A percentile compares a stretch with the other conserved stretches of the same genome.
phyloP scores from a whole-genome alignment of 2,888 invertebrate genomes.

The Leptothorax acervorum region DNA sequence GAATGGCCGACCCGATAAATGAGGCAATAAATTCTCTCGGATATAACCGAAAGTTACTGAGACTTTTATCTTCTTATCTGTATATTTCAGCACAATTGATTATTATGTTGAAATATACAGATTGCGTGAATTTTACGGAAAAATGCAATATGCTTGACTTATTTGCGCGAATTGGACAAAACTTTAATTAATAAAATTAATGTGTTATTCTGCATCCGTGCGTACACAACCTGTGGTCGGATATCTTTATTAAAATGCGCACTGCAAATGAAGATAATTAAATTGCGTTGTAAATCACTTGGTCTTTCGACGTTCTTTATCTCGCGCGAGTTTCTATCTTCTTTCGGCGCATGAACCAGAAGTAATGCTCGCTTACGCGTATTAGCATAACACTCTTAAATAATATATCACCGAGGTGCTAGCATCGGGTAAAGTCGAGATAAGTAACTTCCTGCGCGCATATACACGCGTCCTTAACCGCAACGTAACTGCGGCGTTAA shows the following conservation, averaged over 20 bases:
- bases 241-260: conserved; percentile 9
- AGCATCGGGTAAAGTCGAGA: conserved; percentile 76
- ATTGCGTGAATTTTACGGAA: not conserved
- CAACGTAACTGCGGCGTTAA: conserved; percentile 74
- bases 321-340: not conserved
- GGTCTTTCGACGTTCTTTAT: conserved; percentile 13
- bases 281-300: not conserved
- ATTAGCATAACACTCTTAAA: conserved; percentile 81
- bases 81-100: conserved; percentile 52
- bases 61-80: conserved; percentile 50
- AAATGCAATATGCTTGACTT: not conserved
- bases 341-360: conserved; percentile 34
- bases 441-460: conserved; percentile 80
- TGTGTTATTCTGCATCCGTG: not conserved
- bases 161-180: not conserved
- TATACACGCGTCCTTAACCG: conserved; percentile 69
- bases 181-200: conserved; percentile 7
- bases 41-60: conserved; percentile 74
- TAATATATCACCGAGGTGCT: conserved; percentile 80
- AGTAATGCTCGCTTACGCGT: conserved; percentile 73
- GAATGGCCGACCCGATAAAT: conserved; percentile 78
- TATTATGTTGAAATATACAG: not conserved
- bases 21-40: conserved; percentile 73
- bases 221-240: too few relatives aligned
- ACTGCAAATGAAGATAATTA: conserved; percentile 11